These are phyloP conservation scores for Lasaia peninsularis DNA, from an alignment of 1,140 invertebrate genomes.

Conservation along the genomic window DNA sequence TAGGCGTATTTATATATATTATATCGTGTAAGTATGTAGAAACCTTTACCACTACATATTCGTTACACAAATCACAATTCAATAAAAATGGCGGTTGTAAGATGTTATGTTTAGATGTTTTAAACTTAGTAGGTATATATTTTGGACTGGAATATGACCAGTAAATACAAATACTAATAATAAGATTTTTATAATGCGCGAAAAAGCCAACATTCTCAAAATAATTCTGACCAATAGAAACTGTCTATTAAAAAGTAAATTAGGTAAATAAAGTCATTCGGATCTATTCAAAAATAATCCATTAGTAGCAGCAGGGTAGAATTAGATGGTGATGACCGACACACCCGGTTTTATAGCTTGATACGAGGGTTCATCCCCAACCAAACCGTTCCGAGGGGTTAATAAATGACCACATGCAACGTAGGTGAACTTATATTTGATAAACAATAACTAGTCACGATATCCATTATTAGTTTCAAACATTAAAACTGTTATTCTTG, in stretches of 20 bases:
- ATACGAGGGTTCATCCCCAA: conserved; percentile 16
- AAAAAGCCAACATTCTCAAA: too few relatives aligned
- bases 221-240: too few relatives aligned
- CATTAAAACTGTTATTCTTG: not conserved
- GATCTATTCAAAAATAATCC: conserved; percentile 11
- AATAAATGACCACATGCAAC: conserved; percentile 12
- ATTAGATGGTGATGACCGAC: conserved; percentile 11
- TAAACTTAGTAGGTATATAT: too few relatives aligned
- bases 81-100: too few relatives aligned
- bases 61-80: too few relatives aligned
- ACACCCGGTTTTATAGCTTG: conserved; percentile 15
- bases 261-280: not conserved
- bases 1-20: too few relatives aligned
- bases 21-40: too few relatives aligned
- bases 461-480: not conserved
- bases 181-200: too few relatives aligned
- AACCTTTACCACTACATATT: too few relatives aligned
- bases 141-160: too few relatives aligned
- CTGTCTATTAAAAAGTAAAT: not conserved
- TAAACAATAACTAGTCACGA: conserved; percentile 10
- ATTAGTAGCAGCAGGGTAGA: conserved; percentile 9
- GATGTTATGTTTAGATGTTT: too few relatives aligned
- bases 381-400: conserved; percentile 9
- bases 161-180: too few relatives aligned
- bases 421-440: conserved; percentile 14